A percentile compares a stretch with the other conserved stretches of the same genome.
phyloP scores from a whole-genome alignment of 2,113 vertebrate genomes.

The Phoxinus phoxinus region DNA sequence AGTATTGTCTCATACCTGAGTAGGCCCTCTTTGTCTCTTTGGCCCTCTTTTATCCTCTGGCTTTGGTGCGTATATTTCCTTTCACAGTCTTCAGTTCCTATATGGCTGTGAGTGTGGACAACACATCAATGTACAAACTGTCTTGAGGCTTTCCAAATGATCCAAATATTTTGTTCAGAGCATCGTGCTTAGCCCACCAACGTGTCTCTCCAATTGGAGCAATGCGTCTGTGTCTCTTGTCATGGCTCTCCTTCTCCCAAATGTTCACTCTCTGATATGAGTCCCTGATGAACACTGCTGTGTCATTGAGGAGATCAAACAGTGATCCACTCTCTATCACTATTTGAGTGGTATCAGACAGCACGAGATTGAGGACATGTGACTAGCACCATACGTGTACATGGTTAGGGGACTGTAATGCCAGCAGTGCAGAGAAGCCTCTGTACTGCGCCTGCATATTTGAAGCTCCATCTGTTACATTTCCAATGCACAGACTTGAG shows the following conservation, averaged over 20 bases:
- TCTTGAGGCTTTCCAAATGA: background rate
- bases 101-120: slow-evolving; percentile 1
- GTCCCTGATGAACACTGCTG: background rate
- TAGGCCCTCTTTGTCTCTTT: slow-evolving; percentile 12
- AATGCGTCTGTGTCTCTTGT: background rate
- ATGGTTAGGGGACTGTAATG: slow-evolving; percentile 32
- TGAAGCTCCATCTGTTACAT: slow-evolving; percentile 45
- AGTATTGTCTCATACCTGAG: slow-evolving; percentile 45
- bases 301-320: slow-evolving; percentile 44
- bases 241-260: background rate
- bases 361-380: slow-evolving; percentile 24
- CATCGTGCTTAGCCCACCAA: background rate
- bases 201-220: background rate
- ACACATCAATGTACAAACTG: background rate
- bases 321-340: slow-evolving; percentile 42
- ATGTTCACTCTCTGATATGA: background rate
- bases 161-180: background rate
- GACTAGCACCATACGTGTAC: slow-evolving; percentile 25
- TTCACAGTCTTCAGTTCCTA: slow-evolving; percentile 36
- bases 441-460: slow-evolving; percentile 45
- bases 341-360: slow-evolving; percentile 35
- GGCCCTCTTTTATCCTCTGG: too few species aligned
- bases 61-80: slow-evolving; percentile 16
- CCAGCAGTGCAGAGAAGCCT: slow-evolving; percentile 44
- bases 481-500: slow-evolving; percentile 45